phyloP scores from a whole-genome alignment of 2,113 vertebrate species.

The Salvelinus sp. region DNA sequence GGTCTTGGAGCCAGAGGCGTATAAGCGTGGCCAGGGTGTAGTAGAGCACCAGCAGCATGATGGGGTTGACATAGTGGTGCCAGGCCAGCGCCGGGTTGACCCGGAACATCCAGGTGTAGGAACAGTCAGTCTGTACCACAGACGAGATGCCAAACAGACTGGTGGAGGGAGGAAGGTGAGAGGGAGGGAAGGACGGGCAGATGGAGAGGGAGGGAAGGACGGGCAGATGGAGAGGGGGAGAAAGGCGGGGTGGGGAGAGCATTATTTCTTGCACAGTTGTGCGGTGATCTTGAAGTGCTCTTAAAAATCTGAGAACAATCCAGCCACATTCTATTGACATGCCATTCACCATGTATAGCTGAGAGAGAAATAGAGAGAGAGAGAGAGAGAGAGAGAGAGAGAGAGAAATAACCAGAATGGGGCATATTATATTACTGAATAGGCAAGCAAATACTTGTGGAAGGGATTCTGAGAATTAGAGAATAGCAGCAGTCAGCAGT shows the following conservation, averaged over 20 bases:
- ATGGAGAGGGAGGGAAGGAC: no score
- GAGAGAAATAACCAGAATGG: neutral
- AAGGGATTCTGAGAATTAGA: neutral
- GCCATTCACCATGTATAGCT: neutral
- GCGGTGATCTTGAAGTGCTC: neutral
- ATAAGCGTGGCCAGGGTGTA: constrained; percentile 86
- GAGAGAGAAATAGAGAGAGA: no score
- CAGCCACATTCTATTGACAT: neutral
- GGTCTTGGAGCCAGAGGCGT: constrained; percentile 86
- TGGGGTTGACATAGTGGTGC: constrained; percentile 87
- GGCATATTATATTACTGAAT: neutral
- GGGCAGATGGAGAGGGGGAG: no score
- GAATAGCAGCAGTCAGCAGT: constrained; percentile 1
- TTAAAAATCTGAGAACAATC: neutral
- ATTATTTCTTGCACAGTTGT: neutral
- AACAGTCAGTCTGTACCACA: constrained; percentile 83
- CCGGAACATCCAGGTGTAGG: constrained; percentile 86
- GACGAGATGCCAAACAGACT: constrained; percentile 89
- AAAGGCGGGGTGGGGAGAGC: neutral
- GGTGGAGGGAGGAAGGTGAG: constrained; percentile 3
- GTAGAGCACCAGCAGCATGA: constrained; percentile 87
- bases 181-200: neutral
- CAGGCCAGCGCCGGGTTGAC: constrained; percentile 79
- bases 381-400: no score
- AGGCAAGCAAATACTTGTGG: neutral